Percentiles rank a stretch among this genome's conserved stretches.
Evolutionary conservation across 2,113 vertebrate genomes (phyloP).

Genomic region (Gorsachius goisagi): DNA sequence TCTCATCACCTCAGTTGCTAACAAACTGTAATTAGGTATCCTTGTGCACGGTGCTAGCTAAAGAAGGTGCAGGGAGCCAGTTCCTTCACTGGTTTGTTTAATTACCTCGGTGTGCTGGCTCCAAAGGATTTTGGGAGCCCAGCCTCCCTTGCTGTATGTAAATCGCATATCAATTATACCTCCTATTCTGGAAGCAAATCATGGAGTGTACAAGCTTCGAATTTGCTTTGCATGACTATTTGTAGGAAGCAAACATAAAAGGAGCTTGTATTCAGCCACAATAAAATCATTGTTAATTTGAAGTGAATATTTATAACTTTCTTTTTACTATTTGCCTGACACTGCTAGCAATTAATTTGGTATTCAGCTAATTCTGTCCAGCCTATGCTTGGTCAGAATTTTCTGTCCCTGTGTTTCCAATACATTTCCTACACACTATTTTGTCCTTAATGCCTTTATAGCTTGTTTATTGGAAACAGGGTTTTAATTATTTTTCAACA

Average conservation of each 20-base stretch:
- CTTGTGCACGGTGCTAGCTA: neutral
- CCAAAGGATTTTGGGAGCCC: constrained; percentile 14
- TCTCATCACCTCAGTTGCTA: neutral
- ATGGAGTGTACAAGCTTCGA: neutral
- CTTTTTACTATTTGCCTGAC: constrained; percentile 6
- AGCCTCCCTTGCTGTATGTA: neutral
- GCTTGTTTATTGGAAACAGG: constrained; percentile 48
- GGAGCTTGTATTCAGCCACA: constrained; percentile 16
- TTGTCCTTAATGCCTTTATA: constrained; percentile 45
- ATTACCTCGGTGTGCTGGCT: constrained; percentile 28
- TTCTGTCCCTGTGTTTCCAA: neutral
- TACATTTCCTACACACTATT: neutral
- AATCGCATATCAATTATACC: constrained; percentile 27
- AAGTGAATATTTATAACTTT: constrained; percentile 55
- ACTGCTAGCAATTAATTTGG: neutral
- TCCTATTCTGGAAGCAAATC: constrained; percentile 29
- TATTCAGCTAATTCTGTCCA: neutral
- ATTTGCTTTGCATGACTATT: constrained; percentile 39
- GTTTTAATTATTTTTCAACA: constrained; percentile 58
- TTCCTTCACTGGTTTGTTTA: neutral
- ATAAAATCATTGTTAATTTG: constrained; percentile 36
- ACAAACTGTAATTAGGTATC: constrained; percentile 24
- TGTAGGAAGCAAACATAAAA: constrained; percentile 33
- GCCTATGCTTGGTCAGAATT: neutral
- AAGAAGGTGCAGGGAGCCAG: neutral